Evolutionary conservation across 2,797 vertebrate species (phyloP).

Genomic region (Bucorvus abyssinicus): DNA sequence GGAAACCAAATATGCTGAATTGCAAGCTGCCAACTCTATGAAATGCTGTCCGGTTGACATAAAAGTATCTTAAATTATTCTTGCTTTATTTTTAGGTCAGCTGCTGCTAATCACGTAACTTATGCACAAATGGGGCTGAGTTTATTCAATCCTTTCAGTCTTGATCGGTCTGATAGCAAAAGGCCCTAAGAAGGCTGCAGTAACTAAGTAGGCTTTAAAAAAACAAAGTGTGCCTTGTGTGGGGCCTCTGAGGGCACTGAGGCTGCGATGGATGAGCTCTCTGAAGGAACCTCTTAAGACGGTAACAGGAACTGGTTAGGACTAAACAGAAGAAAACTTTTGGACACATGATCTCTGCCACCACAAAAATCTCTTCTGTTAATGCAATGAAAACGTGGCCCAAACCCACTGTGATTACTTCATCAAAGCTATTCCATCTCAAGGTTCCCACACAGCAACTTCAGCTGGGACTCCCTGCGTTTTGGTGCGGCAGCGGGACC

Average conservation of each 20-base stretch:
- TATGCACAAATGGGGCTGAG: background rate
- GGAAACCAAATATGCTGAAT: background rate
- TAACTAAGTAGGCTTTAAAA: background rate
- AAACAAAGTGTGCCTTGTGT: background rate
- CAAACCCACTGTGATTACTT: background rate
- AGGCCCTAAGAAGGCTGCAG: background rate
- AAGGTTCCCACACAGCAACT: background rate
- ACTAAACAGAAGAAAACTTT: background rate
- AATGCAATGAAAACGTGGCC: background rate
- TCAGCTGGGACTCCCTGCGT: background rate
- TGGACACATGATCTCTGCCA: accelerated
- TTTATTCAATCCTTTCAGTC: background rate
- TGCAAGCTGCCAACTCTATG: background rate
- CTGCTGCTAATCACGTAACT: background rate
- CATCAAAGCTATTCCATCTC: background rate
- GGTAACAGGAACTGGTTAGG: background rate
- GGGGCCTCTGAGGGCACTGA: background rate
- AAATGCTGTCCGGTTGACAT: background rate
- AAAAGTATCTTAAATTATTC: background rate
- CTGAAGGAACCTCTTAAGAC: background rate
- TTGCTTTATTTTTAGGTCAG: background rate
- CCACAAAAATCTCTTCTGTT: background rate
- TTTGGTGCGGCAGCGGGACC: accelerated
- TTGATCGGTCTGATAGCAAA: background rate
- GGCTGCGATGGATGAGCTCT: background rate